Evolutionary conservation across 2,113 vertebrate genomes (phyloP), one percentile per base, ranked within the genome.

Genomic region (Reinhardtius hippoglossoides): DNA sequence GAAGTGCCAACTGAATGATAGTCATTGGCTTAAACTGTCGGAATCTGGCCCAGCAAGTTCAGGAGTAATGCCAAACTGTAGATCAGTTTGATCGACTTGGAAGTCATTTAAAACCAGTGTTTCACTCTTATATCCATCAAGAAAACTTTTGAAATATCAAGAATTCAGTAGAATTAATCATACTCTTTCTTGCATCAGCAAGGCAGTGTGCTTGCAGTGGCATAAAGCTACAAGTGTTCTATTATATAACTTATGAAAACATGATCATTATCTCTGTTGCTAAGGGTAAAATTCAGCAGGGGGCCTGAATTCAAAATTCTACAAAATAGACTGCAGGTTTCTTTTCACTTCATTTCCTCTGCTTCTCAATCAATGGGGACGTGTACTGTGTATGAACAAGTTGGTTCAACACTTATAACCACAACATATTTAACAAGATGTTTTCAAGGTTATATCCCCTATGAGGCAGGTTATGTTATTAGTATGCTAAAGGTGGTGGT

Each of bases 191-290:
- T 67, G 18, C 16, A 46, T 57, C 23, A 76, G 48, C 46, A 35
- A 37, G 0, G 56, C 55, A 35, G 23, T 4, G 23, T 6, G 40
- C 35, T 26, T 18, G 26, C 48, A 16, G 48, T 46, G 15, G 55
- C 55, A 57, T 26, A 50, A 48, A 71, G 62, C n/a, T 8, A 1
- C 6, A 66, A 67, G 31, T 59, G 0, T 9, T 48, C 52, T 21
- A 18, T 69, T 44, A 40, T n/a, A 20, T 59, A 77, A 56, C 37
- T 46, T 54, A 9, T 21, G 50, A 60, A 54, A 67, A 67, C 16
- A 52, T 76, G 26, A 69, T 20, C 23, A 55, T 56, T 63, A 8
- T n/a, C 23, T 63, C 50, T 31, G 18, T 31, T 69, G 31, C 65
- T 60, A 15, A 6, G 64, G 14, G 44, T 60, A 5, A 21, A 42